phyloP scores from a whole-genome alignment of 2,113 vertebrate species.

The Scopus umbretta region DNA sequence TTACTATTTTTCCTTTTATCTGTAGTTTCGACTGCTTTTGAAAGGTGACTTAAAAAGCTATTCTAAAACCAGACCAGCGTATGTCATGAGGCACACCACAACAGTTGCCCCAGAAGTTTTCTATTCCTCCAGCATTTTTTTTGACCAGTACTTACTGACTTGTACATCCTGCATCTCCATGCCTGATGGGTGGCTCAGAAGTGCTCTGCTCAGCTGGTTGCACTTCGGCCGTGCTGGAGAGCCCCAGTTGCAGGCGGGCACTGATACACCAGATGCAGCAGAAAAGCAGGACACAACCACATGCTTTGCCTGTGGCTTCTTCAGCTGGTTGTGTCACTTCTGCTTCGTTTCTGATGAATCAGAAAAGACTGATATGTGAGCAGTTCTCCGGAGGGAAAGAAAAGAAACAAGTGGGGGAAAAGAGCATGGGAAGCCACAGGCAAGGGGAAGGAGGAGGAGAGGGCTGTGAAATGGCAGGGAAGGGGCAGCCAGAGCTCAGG shows the following conservation, averaged over 20 bases:
- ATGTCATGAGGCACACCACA: neutral
- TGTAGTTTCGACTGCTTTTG: neutral
- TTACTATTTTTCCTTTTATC: neutral
- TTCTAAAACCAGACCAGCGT: neutral
- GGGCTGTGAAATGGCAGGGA: neutral
- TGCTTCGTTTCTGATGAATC: neutral
- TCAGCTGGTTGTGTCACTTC: neutral
- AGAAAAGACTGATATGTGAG: neutral
- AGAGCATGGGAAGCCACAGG: neutral
- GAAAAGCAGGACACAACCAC: neutral
- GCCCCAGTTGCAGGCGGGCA: rapidly evolving
- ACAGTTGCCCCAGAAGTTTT: neutral
- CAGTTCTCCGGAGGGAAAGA: neutral
- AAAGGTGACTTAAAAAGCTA: neutral
- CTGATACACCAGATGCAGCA: neutral
- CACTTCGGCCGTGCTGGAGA: neutral
- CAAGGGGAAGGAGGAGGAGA: neutral
- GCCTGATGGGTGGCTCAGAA: neutral
- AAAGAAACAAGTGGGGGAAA: neutral
- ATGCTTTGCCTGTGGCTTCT: neutral
- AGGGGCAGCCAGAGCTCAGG: neutral
- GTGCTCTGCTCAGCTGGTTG: neutral
- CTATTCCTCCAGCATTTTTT: neutral
- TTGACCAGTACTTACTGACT: neutral
- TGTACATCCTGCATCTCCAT: rapidly evolving